Evolutionary conservation across 1,140 invertebrate species (phyloP).

Genomic region (Apis cerana): DNA sequence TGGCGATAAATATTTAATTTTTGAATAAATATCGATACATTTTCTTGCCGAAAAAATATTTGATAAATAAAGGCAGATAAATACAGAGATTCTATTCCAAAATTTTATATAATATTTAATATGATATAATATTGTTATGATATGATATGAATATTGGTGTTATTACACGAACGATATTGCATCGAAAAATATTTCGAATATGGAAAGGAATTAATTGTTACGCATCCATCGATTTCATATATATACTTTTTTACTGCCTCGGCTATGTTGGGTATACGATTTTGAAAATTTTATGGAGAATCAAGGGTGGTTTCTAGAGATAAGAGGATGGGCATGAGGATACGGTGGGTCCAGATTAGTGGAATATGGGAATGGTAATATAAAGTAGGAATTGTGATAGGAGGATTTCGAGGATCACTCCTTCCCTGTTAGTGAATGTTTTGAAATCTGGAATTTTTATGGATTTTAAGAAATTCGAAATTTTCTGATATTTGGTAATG

Average conservation of each 20-base stretch:
- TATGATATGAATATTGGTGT: no score
- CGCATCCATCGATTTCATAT: constrained; percentile 55
- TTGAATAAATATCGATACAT: no score
- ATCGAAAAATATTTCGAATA: no score
- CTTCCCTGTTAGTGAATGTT: background rate
- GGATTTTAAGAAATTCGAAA: background rate
- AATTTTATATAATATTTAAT: no score
- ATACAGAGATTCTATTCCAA: no score
- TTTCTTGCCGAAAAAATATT: no score
- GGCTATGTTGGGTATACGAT: background rate
- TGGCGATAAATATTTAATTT: no score
- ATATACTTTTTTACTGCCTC: no score
- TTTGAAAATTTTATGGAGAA: constrained; percentile 1
- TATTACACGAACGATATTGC: no score
- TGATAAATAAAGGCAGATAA: no score
- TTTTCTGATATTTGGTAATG: background rate
- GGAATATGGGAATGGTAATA: constrained; percentile 10
- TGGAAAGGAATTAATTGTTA: constrained; percentile 57
- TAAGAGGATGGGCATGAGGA: background rate
- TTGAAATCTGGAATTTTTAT: background rate
- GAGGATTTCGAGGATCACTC: background rate
- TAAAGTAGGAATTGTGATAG: constrained; percentile 4
- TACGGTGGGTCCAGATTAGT: background rate
- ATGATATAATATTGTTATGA: no score
- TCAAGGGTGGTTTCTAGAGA: constrained; percentile 1